phyloP scores from a whole-genome alignment of 2,113 vertebrate genomes.

The Scopus umbretta region DNA sequence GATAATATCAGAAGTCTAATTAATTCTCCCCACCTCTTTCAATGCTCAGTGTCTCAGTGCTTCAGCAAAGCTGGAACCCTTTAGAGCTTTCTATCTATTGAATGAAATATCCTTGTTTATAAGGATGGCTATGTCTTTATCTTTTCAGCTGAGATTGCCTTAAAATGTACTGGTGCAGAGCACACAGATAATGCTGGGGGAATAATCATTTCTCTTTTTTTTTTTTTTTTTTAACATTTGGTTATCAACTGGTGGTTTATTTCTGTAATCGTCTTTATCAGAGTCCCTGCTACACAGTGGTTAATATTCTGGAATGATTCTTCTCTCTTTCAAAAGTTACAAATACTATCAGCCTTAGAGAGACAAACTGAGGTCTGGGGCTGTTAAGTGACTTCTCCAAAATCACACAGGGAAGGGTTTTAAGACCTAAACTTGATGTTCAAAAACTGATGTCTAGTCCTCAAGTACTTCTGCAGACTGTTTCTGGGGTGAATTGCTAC shows the following conservation, averaged over 20 bases:
- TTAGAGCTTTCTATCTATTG: conserved; percentile 52
- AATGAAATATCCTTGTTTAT: conserved; percentile 56
- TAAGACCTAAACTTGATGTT: neutral
- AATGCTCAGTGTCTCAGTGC: conserved; percentile 27
- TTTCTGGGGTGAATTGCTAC: neutral
- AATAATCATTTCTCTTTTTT: neutral
- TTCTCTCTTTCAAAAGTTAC: neutral
- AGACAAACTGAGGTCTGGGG: neutral
- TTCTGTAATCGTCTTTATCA: conserved; percentile 8
- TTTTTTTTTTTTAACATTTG: neutral
- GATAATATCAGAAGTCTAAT: conserved; percentile 57
- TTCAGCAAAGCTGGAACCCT: conserved; percentile 41
- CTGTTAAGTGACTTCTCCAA: neutral
- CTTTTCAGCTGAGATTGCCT: conserved; percentile 48
- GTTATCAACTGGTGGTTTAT: conserved; percentile 30
- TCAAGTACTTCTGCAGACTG: neutral
- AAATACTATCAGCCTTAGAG: neutral
- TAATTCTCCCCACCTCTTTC: conserved; percentile 45
- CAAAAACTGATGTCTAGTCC: neutral
- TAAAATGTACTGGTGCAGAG: conserved; percentile 24
- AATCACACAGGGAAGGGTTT: neutral
- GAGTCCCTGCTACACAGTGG: neutral
- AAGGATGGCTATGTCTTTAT: conserved; percentile 39
- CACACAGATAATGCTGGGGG: neutral
- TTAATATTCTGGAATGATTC: conserved; percentile 30